These are phyloP conservation scores for Prunella fulvescens DNA, from an alignment of 2,113 vertebrate genomes.

Conservation along the genomic window DNA sequence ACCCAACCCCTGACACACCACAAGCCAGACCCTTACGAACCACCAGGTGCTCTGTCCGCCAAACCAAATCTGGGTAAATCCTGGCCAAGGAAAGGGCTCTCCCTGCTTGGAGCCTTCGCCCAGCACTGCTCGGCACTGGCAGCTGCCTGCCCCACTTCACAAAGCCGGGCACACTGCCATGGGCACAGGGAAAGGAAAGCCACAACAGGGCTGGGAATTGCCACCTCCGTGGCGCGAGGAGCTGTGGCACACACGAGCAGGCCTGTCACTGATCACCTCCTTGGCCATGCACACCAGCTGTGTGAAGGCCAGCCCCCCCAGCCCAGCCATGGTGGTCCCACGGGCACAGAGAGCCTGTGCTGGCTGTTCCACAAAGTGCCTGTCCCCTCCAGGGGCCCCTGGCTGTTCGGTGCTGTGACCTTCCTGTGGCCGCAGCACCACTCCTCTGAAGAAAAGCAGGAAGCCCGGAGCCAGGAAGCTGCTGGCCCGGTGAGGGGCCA, in stretches of 20 bases:
- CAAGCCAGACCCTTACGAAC: accelerated
- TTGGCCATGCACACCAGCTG: accelerated
- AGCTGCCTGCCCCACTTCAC: neutral
- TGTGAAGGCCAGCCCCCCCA: neutral
- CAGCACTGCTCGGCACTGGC: neutral
- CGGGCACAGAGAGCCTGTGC: accelerated
- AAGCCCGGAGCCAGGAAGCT: constrained; percentile 16
- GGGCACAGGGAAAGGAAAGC: neutral
- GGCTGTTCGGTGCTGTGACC: neutral
- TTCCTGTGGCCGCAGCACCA: neutral
- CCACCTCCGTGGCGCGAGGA: accelerated
- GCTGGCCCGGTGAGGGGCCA: neutral
- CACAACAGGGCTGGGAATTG: neutral
- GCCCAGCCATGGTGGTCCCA: neutral
- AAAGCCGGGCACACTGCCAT: neutral
- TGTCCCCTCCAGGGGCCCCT: neutral
- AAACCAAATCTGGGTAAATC: neutral
- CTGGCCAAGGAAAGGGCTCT: neutral
- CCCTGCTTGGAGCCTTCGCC: accelerated
- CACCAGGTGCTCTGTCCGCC: neutral
- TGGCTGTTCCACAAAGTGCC: neutral
- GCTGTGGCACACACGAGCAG: neutral
- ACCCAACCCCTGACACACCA: neutral
- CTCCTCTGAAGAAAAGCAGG: constrained; percentile 46
- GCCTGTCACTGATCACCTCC: neutral